Evolutionary conservation across 2,888 invertebrate genomes (phyloP).

Genomic region (Melikaiella ostensackeni): DNA sequence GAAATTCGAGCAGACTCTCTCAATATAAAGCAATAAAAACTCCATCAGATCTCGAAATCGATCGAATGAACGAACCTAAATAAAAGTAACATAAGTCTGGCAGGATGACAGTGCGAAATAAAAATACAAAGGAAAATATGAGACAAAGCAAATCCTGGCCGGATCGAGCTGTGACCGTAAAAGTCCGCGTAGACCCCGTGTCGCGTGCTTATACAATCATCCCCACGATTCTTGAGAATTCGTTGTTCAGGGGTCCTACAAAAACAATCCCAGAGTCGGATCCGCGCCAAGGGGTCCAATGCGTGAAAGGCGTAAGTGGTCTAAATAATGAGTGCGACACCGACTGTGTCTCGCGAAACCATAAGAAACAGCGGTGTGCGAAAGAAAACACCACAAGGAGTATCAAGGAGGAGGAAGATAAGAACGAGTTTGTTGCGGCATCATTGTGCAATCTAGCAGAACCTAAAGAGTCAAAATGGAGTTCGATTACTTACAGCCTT

Average conservation of each 20-base stretch:
- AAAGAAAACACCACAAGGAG: constrained; percentile 10
- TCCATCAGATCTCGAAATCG: neutral
- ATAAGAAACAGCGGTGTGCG: neutral
- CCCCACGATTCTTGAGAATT: constrained; percentile 58
- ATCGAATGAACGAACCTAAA: neutral
- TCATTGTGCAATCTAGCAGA: constrained; percentile 3
- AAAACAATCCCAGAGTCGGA: constrained; percentile 44
- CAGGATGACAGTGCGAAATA: constrained; percentile 58
- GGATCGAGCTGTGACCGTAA: constrained; percentile 64
- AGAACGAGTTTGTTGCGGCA: constrained; percentile 9
- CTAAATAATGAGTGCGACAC: constrained; percentile 20
- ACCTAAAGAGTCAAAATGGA: constrained; percentile 11
- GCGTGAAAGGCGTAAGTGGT: constrained; percentile 6
- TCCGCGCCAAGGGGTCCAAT: constrained; percentile 40
- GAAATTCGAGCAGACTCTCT: neutral
- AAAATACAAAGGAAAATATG: constrained; percentile 58
- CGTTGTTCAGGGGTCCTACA: constrained; percentile 45
- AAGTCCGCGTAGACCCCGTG: constrained; percentile 66
- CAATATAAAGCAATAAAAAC: neutral
- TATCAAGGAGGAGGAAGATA: neutral
- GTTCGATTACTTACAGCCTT: constrained; percentile 1
- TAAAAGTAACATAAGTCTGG: neutral
- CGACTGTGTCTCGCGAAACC: neutral
- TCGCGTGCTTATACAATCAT: constrained; percentile 69
- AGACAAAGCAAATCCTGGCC: constrained; percentile 71